These are phyloP conservation scores for Mastigias papua DNA, from an alignment of 30 jellyfish, hydroid and myxozoan species.

Conservation along the genomic window DNA sequence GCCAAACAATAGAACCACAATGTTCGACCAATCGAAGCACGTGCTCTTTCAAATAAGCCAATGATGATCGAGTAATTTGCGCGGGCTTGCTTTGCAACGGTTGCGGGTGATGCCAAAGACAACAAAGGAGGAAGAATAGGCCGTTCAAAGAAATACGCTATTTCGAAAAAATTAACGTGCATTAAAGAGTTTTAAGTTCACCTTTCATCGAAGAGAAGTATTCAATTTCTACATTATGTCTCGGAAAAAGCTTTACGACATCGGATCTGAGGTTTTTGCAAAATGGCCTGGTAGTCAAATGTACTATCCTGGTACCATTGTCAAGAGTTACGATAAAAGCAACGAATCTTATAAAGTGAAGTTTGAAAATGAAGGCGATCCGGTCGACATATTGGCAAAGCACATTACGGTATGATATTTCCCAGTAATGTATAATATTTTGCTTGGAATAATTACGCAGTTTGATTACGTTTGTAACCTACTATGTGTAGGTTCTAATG, in stretches of 20 bases:
- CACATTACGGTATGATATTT: constrained; percentile 56
- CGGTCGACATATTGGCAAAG: constrained; percentile 48
- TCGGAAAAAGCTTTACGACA: constrained; percentile 18
- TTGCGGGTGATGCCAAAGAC: constrained; percentile 22
- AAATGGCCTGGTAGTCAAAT: constrained; percentile 91
- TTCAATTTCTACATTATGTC: constrained; percentile 13
- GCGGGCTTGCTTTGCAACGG: constrained; percentile 78
- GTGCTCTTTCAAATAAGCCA: constrained; percentile 57
- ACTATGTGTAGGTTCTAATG: too few relatives aligned
- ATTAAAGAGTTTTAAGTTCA: neutral
- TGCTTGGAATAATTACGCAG: too few relatives aligned
- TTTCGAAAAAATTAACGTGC: neutral
- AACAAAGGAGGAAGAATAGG: constrained; percentile 34
- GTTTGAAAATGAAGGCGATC: constrained; percentile 42
- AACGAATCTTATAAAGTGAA: constrained; percentile 56
- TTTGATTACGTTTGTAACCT: too few relatives aligned
- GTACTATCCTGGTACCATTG: constrained; percentile 69
- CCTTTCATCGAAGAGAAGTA: neutral
- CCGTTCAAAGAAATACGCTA: neutral
- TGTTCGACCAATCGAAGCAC: constrained; percentile 14
- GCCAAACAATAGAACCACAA: constrained; percentile 19
- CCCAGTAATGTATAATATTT: neutral
- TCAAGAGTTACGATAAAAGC: constrained; percentile 46
- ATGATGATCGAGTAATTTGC: constrained; percentile 42
- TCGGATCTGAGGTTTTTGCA: constrained; percentile 75